Conservation (phyloP, 2,797 vertebrate species). For the Arremon brunneinucha region DNA sequence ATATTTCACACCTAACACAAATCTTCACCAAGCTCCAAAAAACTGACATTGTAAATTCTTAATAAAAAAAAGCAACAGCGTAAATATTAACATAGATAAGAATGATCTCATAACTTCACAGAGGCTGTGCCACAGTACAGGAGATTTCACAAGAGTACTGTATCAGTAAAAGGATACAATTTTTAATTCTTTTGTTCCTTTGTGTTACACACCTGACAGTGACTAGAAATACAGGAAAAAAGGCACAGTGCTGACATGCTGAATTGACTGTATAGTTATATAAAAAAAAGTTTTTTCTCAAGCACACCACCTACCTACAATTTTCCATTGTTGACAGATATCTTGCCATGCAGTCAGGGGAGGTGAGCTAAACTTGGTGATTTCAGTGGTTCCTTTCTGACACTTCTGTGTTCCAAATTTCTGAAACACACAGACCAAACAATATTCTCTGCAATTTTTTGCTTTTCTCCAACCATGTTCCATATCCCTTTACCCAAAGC, state of each 20-base stretch:
- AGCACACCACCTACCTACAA: background rate
- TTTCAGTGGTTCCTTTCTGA: background rate
- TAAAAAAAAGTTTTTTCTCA: background rate
- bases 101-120: background rate
- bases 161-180: background rate
- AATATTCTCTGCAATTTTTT: background rate
- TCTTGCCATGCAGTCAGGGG: background rate
- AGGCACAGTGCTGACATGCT: background rate
- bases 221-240: background rate
- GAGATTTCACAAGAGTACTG: background rate
- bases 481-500: background rate
- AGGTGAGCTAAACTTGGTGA: background rate
- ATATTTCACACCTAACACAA: background rate
- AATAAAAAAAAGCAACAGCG: background rate
- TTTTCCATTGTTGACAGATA: background rate
- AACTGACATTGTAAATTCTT: background rate
- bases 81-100: background rate
- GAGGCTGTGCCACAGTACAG: rapidly evolving
- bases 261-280: background rate
- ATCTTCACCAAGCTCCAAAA: background rate
- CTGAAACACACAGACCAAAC: background rate
- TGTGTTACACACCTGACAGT: background rate
- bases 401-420: background rate
- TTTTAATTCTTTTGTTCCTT: background rate
- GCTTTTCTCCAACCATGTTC: background rate